These are phyloP conservation scores for Stomorhina lunata DNA, from an alignment of 2,888 invertebrate genomes.

Conservation along the genomic window DNA sequence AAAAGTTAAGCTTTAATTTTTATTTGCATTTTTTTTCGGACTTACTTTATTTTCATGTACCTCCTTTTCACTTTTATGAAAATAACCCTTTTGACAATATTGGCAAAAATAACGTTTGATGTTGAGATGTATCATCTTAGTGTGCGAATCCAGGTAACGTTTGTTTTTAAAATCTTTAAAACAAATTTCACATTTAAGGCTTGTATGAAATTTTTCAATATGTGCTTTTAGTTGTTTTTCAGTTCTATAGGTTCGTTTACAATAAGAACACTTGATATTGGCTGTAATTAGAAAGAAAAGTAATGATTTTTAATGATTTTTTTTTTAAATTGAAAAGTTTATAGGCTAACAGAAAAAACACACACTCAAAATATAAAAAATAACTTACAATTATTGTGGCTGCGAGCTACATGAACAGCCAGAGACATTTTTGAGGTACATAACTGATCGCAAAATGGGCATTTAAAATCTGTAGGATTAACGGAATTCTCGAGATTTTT, in stretches of 20 bases:
- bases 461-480: conserved; percentile 63
- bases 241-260: conserved; percentile 71
- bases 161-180: conserved; percentile 74
- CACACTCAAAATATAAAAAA: neutral
- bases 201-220: conserved; percentile 72
- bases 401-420: conserved; percentile 77
- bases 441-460: conserved; percentile 76
- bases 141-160: conserved; percentile 74
- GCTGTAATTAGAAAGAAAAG: conserved; percentile 57
- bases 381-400: conserved; percentile 76
- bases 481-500: neutral
- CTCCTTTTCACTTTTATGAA: conserved; percentile 75
- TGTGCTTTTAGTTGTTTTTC: conserved; percentile 73
- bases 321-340: neutral
- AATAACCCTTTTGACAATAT: conserved; percentile 76
- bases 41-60: conserved; percentile 71
- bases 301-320: neutral
- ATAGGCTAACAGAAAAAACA: too few relatives aligned
- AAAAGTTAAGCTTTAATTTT: neutral
- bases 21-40: neutral
- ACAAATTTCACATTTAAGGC: conserved; percentile 73
- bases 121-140: conserved; percentile 74
- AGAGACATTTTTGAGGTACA: conserved; percentile 77
- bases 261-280: conserved; percentile 71
- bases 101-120: conserved; percentile 74